These are phyloP conservation scores for Eunapius fragilis DNA, from an alignment of 37 sponge, comb jelly and placozoan species.

Conservation along the genomic window DNA sequence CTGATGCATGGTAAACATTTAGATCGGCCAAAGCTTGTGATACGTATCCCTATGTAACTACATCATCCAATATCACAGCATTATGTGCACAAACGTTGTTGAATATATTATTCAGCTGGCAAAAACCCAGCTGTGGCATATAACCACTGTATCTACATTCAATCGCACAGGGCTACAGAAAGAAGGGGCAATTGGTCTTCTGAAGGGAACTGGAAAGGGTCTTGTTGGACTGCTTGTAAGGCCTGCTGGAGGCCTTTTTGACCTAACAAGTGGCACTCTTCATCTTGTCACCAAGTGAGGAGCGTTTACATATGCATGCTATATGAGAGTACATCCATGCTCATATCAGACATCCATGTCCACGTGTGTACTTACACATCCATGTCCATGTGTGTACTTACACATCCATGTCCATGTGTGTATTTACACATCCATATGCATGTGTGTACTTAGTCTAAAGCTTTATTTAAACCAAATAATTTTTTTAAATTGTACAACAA, in stretches of 20 bases:
- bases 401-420: background rate
- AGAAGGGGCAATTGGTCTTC: conserved; percentile 83
- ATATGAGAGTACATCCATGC: background rate
- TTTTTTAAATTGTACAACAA: too few relatives aligned
- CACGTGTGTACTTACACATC: background rate
- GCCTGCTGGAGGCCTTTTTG: conserved; percentile 85
- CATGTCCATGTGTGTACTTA: background rate
- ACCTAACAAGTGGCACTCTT: conserved; percentile 80
- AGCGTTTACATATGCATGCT: background rate
- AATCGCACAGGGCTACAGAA: conserved; percentile 82
- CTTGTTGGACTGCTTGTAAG: conserved; percentile 75
- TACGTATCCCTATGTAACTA: too few relatives aligned
- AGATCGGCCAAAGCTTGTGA: too few relatives aligned
- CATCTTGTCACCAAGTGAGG: conserved; percentile 61
- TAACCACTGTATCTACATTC: too few relatives aligned
- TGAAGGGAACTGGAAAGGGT: conserved; percentile 84
- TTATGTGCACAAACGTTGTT: too few relatives aligned
- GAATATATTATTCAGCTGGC: too few relatives aligned
- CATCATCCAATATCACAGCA: too few relatives aligned
- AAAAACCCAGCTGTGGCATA: too few relatives aligned
- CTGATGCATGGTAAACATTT: too few relatives aligned
- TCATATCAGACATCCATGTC: background rate
- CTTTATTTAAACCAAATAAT: too few relatives aligned
- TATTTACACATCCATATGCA: background rate
- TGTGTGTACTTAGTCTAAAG: background rate